A percentile compares a stretch with the other conserved stretches of the same genome.
These are phyloP conservation scores for Hedya salicella DNA, from an alignment of 2,888 invertebrate genomes.

Conservation along the genomic window DNA sequence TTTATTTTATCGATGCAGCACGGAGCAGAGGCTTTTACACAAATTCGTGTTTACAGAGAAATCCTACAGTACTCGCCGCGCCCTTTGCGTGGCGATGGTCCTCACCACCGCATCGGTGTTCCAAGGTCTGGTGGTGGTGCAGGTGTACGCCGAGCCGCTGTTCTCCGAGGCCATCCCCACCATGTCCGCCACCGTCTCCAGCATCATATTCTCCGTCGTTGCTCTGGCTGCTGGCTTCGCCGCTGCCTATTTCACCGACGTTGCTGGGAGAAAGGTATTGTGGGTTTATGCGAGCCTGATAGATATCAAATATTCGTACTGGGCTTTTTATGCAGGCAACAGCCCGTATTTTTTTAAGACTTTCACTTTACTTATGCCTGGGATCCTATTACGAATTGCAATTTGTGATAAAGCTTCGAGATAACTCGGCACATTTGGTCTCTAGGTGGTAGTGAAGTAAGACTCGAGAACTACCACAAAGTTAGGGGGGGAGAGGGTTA, in stretches of 20 bases:
- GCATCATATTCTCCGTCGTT: slow-evolving; percentile 51
- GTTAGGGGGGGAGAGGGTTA: too few species aligned
- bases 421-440: too few species aligned
- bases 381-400: too few species aligned
- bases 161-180: slow-evolving; percentile 51
- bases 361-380: too few species aligned
- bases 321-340: too few species aligned
- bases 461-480: too few species aligned
- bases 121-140: slow-evolving; percentile 53
- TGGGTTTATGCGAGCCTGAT: not conserved
- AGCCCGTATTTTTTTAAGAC: too few species aligned
- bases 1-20: too few species aligned
- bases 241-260: slow-evolving; percentile 6
- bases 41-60: slow-evolving; percentile 3
- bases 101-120: slow-evolving; percentile 44
- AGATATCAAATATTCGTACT: too few species aligned
- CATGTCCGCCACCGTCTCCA: slow-evolving; percentile 50
- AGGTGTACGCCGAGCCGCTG: slow-evolving; percentile 52
- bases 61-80: slow-evolving; percentile 9
- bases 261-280: slow-evolving; percentile 15
- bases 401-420: too few species aligned
- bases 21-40: not conserved
- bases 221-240: slow-evolving; percentile 33
- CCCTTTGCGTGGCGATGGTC: not conserved
- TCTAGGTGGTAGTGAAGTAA: too few species aligned